Conservation (phyloP, 2,113 vertebrate species). For the Amphiprion percula region DNA sequence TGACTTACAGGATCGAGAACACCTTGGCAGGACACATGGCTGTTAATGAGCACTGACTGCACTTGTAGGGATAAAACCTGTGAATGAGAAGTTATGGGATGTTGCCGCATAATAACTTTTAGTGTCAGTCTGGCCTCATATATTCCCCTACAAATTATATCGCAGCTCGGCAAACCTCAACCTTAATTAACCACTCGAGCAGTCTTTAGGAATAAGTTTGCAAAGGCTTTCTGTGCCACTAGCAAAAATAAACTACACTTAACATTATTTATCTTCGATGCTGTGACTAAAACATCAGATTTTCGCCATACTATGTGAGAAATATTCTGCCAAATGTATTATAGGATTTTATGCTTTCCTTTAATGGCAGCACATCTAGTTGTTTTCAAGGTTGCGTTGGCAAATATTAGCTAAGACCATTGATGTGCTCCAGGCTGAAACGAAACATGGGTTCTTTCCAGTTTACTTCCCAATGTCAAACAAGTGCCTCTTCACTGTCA, state of each 20-base stretch:
- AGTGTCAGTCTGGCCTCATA: constrained; percentile 1
- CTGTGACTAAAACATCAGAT: not conserved
- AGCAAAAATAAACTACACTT: not conserved
- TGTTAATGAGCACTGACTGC: constrained; percentile 47
- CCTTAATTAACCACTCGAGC: not conserved
- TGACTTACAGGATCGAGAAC: constrained; percentile 58
- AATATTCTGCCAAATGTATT: constrained; percentile 8
- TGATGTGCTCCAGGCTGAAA: constrained; percentile 76
- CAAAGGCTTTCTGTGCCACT: not conserved
- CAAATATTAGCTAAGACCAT: constrained; percentile 51
- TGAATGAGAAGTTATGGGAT: constrained; percentile 21
- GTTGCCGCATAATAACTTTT: constrained; percentile 6
- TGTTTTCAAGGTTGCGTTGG: constrained; percentile 54
- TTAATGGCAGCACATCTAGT: constrained; percentile 17
- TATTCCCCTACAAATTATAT: constrained; percentile 4
- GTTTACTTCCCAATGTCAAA: constrained; percentile 83
- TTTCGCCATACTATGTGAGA: not conserved
- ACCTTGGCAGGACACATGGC: constrained; percentile 40
- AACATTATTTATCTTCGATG: not conserved
- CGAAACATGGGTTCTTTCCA: constrained; percentile 66
- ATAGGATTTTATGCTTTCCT: not conserved
- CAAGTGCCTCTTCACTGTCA: constrained; percentile 78
- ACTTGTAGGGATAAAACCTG: constrained; percentile 19
- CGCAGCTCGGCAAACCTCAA: not conserved
- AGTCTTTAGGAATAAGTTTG: constrained; percentile 1